phyloP scores from a whole-genome alignment of 2,888 invertebrate species.

The Dynastes grantii region DNA sequence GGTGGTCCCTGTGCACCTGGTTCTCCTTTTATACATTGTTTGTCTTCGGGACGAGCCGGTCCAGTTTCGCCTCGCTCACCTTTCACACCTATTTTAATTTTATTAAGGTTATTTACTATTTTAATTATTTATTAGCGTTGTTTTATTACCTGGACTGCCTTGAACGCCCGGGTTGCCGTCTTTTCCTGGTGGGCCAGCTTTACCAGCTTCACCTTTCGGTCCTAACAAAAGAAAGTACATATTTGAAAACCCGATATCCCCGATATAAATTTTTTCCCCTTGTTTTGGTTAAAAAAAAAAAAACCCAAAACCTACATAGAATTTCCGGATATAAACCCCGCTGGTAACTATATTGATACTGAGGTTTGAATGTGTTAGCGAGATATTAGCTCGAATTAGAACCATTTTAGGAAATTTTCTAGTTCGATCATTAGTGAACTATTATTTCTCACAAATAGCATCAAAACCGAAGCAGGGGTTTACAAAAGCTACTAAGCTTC shows the following conservation, averaged over 20 bases:
- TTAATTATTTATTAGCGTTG: not conserved
- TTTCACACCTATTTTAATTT: not conserved
- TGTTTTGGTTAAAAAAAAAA: no score
- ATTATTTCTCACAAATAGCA: not conserved
- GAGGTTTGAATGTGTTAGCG: not conserved
- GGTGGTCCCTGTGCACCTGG: not conserved
- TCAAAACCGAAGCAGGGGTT: not conserved
- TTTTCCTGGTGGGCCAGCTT: not conserved
- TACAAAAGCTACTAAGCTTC: no score
- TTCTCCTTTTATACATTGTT: conserved; percentile 2
- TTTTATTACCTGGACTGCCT: not conserved
- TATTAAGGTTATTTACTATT: not conserved
- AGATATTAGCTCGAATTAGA: not conserved
- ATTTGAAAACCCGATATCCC: not conserved
- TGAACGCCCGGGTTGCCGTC: not conserved
- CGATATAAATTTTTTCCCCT: no score
- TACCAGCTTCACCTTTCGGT: not conserved
- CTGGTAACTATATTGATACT: not conserved
- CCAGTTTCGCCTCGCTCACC: not conserved
- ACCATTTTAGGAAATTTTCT: not conserved
- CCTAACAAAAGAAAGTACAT: not conserved
- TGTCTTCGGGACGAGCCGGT: not conserved
- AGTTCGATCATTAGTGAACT: not conserved
- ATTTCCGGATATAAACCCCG: no score
- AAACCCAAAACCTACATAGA: no score